Conservation (phyloP, 2,113 vertebrate species). For the Penelope pileata region DNA sequence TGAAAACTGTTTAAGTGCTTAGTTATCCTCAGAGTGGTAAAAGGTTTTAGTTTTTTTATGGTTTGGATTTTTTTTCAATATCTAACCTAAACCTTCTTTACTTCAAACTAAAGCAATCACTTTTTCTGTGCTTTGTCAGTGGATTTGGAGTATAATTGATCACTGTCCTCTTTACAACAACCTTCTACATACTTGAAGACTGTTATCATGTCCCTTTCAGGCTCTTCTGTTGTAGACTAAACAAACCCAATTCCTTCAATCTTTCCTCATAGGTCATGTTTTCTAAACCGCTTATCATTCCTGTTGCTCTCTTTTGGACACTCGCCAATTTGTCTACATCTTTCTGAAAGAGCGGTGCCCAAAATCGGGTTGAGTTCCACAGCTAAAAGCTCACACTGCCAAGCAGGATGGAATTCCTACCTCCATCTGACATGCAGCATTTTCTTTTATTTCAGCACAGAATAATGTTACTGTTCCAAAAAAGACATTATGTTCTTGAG, state of each 20-base stretch:
- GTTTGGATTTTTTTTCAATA: neutral
- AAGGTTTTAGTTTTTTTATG: neutral
- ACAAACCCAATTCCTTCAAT: constrained; percentile 68
- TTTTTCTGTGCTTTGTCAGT: constrained; percentile 10
- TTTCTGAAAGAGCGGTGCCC: constrained; percentile 28
- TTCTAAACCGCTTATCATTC: constrained; percentile 68
- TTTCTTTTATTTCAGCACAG: neutral
- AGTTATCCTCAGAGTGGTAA: neutral
- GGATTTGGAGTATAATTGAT: constrained; percentile 55
- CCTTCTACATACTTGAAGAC: constrained; percentile 66
- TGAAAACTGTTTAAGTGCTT: neutral
- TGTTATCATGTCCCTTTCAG: constrained; percentile 71
- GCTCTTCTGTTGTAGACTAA: constrained; percentile 69
- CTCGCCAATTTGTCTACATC: constrained; percentile 17
- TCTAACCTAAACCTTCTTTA: neutral
- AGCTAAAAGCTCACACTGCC: neutral
- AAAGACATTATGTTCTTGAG: neutral
- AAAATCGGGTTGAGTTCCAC: neutral
- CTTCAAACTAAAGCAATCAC: constrained; percentile 16
- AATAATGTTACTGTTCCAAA: neutral
- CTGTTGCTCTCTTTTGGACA: constrained; percentile 44
- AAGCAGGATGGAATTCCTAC: neutral
- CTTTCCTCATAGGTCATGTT: constrained; percentile 72
- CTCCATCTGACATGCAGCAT: neutral
- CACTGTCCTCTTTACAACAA: constrained; percentile 52